A percentile compares a stretch with the other conserved stretches of the same genome.
Evolutionary conservation across 1,140 invertebrate species (phyloP).

Genomic region (Pseudomyrmex concolor): DNA sequence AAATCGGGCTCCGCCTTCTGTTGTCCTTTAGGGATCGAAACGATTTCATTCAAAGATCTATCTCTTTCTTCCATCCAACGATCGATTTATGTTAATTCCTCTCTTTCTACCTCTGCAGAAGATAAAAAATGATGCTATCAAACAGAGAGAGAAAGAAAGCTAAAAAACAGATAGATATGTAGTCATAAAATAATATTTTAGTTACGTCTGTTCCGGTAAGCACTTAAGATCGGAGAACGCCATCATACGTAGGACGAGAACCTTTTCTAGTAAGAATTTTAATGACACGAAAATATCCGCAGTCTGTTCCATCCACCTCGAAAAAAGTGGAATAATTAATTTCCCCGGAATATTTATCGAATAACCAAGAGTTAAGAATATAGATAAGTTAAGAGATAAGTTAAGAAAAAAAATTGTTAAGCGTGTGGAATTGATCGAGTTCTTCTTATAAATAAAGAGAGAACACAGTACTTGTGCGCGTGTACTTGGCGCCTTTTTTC

Average conservation of each 20-base stretch:
- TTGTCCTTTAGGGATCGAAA: conserved; percentile 34
- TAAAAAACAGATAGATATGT: neutral
- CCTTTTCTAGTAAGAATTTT: conserved; percentile 42
- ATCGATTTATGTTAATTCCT: conserved; percentile 52
- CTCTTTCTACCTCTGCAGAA: neutral
- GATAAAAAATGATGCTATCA: conserved; percentile 26
- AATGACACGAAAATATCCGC: conserved; percentile 27
- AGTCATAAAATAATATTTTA: conserved; percentile 55
- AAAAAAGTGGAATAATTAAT: conserved; percentile 44
- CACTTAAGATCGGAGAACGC: conserved; percentile 21
- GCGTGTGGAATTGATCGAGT: neutral
- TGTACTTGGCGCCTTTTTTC: too few relatives aligned
- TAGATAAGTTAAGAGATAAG: too few relatives aligned
- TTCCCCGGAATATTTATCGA: conserved; percentile 14
- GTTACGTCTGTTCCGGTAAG: conserved; percentile 41
- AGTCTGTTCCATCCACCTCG: neutral
- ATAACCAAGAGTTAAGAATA: neutral
- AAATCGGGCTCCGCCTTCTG: conserved; percentile 40
- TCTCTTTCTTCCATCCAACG: neutral
- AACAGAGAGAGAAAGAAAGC: too few relatives aligned
- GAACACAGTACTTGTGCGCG: too few relatives aligned
- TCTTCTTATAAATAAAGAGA: neutral
- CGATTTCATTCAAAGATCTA: conserved; percentile 44
- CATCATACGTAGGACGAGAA: conserved; percentile 1
- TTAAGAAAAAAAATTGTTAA: conserved; percentile 16